Evolutionary conservation across 2,888 invertebrate species (phyloP), one percentile per base, ranked within the genome.

Genomic region (Meloe dianella): DNA sequence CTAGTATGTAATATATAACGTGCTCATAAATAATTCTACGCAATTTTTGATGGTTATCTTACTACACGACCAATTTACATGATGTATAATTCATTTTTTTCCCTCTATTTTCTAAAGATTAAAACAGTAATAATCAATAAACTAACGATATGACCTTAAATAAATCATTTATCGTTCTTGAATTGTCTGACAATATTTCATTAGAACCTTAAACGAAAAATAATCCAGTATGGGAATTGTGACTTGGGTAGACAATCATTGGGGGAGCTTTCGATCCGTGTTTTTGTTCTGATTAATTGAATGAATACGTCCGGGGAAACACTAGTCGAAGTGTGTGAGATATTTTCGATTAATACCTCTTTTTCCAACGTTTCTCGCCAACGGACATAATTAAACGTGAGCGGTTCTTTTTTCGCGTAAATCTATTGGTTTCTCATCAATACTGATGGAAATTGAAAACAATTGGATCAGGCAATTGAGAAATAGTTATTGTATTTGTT

Each of bases 221-320:
- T 76, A 74, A 76, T 76, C 72, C 74, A 73, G 72, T 75, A 71
- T 74, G 75, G 74, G 74, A 76, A 73, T 76, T 76, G 75, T 76
- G 75, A 76, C 75, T 41, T 69, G 68, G 75, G 65, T 73, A 76
- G 74, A 76, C 75, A 76, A 76, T 76, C 73, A 64, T 71, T 64
- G 54, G 67, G 73, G 72, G 72, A 72, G 71, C 69, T 71, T 41
- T 68, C 71, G 65, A 71, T 71, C 71, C 64, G 67, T 70, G 71
- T 72, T 73, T 72, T 72, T 71, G 71, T 71, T 66, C 64, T 74
- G 74, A 74, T 75, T 73, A 73, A 75, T 75, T 73, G 73, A 75
- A 70, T 71, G 68, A 70, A 67, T 68, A 70, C 71, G 72, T 73
- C 69, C 61, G 62, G 73, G n/a, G 67, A 67, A 69, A 69, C 70